Base-by-base conservation (phyloP, 2,888 invertebrate genomes). In the Archaeoteleia sp. region DNA sequence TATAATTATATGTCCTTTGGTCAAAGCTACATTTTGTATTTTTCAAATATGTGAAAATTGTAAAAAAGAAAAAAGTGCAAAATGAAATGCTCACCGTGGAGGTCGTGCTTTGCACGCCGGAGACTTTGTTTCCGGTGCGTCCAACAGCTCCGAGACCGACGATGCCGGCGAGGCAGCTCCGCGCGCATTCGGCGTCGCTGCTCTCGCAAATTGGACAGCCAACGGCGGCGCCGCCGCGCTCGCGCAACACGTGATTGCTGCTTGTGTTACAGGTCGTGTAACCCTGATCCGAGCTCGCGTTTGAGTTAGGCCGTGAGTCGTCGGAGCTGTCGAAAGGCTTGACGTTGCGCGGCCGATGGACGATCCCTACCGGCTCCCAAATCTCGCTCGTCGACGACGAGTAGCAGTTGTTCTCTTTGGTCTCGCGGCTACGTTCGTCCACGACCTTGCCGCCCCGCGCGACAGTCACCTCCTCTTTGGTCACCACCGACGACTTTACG, bases 391-490 rank as follows among this genome's bases (percentile, higher is more conserved):
- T 89, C 40, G 90, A 88, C 75, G 89, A 91, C 39, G 90, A 89
- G 81, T 91, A 92, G 76, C 88, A 90, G 81, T 91, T 91, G 80
- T 91, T 90, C 77, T 92, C 92, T 82, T 91, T 91, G 29, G 90
- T 91, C 83, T 92, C 91, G 43, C 90, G 87, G 62, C 89, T 89
- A 3, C 91, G 84, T 78, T 92, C 92, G 81, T 92, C 92, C n/a
- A 92, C 88, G 57, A 92, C 87, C 73, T 88, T 88, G 1, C 92
- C 92, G 61, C 89, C 90, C 15, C 89, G 87, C 0, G 90, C 89
- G 17, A 92, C 91, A 0, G 90, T 90, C 67, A 92, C 90, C 79
- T 91, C 91, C 79, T 92, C 92, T 68, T 90, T 90, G 60, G 91
- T 91, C 30, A 91, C 89, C 39, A 91, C 88, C 40, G 91, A 90